Evolutionary conservation across 1,140 invertebrate genomes (phyloP), one percentile per base, ranked within the genome.

Genomic region (Lysiphlebus fabarum): DNA sequence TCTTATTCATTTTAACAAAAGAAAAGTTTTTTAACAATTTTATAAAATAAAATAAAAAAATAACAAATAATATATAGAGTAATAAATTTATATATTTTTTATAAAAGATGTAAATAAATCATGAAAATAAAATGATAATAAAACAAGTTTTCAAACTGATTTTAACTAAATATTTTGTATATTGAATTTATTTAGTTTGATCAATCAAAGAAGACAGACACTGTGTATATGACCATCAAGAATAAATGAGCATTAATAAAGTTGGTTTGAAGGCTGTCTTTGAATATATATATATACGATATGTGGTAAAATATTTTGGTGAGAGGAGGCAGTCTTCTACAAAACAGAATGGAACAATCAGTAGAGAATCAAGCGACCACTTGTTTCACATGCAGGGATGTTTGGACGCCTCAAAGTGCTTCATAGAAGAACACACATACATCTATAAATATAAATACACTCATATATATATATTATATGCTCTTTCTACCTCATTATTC

Each of bases 331-430:
- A 59, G 65, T 65, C 62, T 68, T 53, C 62, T 68, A 58, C 65
- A 70, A 71, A 70, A 73, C 67, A 77, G 77, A 79, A 79, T 79
- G 71, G 76, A 79, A 79, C 77, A 79, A 79, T 79, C 77, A 79
- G 70, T 64, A 65, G 72, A 72, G 75, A 79, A 79, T 79, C 77
- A 79, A 78, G 76, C 75, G 70, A 74, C 68, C 75, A 73, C 76
- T 79, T 79, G 77, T 79, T 79, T 73, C 67, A 69, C 65, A 68
- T 68, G 69, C 67, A 64, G 68, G 72, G 65, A 67, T 69, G 67
- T 43, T 65, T 48, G 56, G 41, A 8, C 37, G 37, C 5, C 42
- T 38, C 41, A 12, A 38, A 36, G 6, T 53, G 36, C 36, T 10
- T 34, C 43, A 14, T 26, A 42, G 11, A 38, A 33, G 54, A 38